Base-by-base conservation (phyloP, 1,140 invertebrate genomes). In the Leguminivora glycinivorella region DNA sequence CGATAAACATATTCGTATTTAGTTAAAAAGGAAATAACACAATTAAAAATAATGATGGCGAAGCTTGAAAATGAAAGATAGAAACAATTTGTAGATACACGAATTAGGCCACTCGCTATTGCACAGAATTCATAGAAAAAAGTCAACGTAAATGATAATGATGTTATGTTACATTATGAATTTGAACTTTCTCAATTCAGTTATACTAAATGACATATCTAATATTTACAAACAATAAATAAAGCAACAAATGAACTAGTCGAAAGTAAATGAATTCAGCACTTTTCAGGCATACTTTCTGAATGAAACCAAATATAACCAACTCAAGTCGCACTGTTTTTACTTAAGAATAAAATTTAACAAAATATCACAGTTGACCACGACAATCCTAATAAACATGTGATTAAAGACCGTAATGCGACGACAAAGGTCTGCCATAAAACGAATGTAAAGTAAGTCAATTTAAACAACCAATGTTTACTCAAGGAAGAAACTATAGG, bases 301-400 rank as follows among this genome's bases (percentile, higher is more conserved):
- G 43, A 66, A 70, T 72, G 72, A 79, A 77, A 75, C 77, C 77
- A 79, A 77, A 73, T 76, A 77, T 78, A 75, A 69, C 70, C 78
- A 86, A 82, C 78, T 75, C 74, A 82, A 84, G 79, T 82, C 70
- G 69, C 72, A 72, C 73, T 81, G 78, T 82, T 78, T 43, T 80
- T 82, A 81, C 82, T 86, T 87, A 88, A 83, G 81, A 91, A 90
- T 88, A 85, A 91, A 85, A 85, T 91, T 90, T 89, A 91, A 91
- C 87, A 89, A 90, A 91, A 91, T 91, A 91, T 91, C 89, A 91
- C 89, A 91, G 89, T 85, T 88, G 83, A 88, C 88, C 84, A 91
- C 88, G 88, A 90, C 84, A 87, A 83, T 86, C 84, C 75, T 83
- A 84, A 77, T 80, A 83, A 81, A 75, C 58, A 75, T 77, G 81